Base-by-base conservation (phyloP, 2,113 vertebrate genomes). In the Oncorhynchus mykiss region DNA sequence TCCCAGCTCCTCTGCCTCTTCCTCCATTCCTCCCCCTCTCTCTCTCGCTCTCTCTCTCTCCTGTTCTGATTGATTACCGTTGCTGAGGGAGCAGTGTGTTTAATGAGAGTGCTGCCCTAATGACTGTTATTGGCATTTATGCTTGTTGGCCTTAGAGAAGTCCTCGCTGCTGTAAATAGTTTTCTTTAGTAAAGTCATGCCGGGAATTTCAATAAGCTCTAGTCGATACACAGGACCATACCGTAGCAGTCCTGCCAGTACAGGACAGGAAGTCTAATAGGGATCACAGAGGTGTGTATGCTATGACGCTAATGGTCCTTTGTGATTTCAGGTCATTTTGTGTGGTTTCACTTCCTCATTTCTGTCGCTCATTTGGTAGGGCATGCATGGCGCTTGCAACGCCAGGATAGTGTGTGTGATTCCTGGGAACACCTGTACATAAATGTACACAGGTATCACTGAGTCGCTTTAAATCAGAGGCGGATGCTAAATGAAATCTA, bases 181-280 rank as follows among this genome's bases (percentile, higher is more conserved):
- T 90, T 90, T 87, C 82, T 80, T 80, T 84, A 85, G 81, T 77
- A 73, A 84, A 82, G 85, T 75, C 86, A 84, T 75, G 82, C 80
- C 72, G 84, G 67, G 90, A 91, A 91, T 92, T 81, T 84, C 78
- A 91, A 91, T 89, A 34, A 70, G 27, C 54, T 75, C 67, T 27
- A 67, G 77, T 86, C 79, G 73, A 78, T 80, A 74, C 34, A 5
- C 22, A 34, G 20, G 6, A 64, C 51, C 51, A 54, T 12, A 45
- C 16, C 51, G 16, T 54, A 18, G 12, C 79, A 77, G 76, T 75
- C 75, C 18, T 9, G 39, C 67, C 73, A 80, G 57, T 62, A 54
- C 51, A 54, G 5, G 49, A 54, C 14, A 54, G 51, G 16, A 18
- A 18, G 16, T 18, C 51, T 5, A 18, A 4, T 54, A 18, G 14